These are phyloP conservation scores for Choristoneura rosaceana DNA, from an alignment of 2,888 invertebrate species.

Conservation along the genomic window DNA sequence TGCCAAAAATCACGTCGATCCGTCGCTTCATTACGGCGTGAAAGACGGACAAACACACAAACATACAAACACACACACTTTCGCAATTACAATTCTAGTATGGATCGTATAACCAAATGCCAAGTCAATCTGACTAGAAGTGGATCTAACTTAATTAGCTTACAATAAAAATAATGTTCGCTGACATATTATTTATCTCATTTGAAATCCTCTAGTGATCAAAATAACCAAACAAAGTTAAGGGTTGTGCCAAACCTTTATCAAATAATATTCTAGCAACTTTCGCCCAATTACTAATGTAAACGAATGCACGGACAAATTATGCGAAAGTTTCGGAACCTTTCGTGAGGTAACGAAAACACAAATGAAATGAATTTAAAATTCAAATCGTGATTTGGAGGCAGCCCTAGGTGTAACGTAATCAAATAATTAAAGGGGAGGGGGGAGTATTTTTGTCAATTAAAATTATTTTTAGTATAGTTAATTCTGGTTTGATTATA, in stretches of 20 bases:
- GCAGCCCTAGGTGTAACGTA: slow-evolving; percentile 26
- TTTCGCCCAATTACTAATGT: slow-evolving; percentile 39
- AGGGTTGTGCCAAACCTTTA: slow-evolving; percentile 24
- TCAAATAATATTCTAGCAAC: slow-evolving; percentile 36
- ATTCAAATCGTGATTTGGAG: slow-evolving; percentile 37
- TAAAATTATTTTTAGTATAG: too few relatives aligned
- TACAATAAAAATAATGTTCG: not conserved
- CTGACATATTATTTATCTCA: not conserved
- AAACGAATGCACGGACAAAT: slow-evolving; percentile 41
- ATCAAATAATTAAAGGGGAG: slow-evolving; percentile 8
- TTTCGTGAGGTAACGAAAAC: slow-evolving; percentile 36
- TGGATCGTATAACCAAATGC: too few relatives aligned
- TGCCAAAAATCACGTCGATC: too few relatives aligned
- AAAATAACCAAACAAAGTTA: slow-evolving; percentile 32
- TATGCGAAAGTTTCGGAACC: slow-evolving; percentile 41
- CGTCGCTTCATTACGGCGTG: too few relatives aligned
- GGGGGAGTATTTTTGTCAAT: not conserved
- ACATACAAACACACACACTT: too few relatives aligned
- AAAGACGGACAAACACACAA: too few relatives aligned
- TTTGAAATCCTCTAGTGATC: slow-evolving; percentile 10
- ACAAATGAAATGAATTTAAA: slow-evolving; percentile 40
- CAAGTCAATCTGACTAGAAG: too few relatives aligned
- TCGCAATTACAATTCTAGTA: too few relatives aligned
- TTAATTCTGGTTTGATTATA: too few relatives aligned
- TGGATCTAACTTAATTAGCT: too few relatives aligned